Conservation (phyloP, 2,888 invertebrate genomes). For the Zonitis immaculata region DNA sequence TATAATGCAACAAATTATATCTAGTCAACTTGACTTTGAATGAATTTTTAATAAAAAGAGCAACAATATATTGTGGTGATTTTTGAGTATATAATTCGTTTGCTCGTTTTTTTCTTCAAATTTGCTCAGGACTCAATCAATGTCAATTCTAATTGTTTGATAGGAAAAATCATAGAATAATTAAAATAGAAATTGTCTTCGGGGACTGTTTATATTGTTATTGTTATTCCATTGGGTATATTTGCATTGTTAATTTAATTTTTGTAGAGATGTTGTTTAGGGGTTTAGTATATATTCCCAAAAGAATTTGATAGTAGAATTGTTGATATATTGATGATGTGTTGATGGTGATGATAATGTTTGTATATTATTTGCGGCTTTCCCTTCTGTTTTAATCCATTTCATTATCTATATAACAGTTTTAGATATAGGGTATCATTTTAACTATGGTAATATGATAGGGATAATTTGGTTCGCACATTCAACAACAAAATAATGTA, state of each 20-base stretch:
- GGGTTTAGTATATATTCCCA: constrained; percentile 4
- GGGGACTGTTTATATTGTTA: neutral
- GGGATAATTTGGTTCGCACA: constrained; percentile 23
- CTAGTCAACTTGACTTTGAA: too few species aligned
- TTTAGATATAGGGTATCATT: constrained; percentile 21
- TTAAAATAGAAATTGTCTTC: neutral
- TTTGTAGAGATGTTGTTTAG: neutral
- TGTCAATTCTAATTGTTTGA: neutral
- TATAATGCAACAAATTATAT: too few species aligned
- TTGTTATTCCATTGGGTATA: neutral
- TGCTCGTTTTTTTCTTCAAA: too few species aligned
- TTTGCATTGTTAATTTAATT: neutral
- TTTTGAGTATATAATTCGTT: too few species aligned
- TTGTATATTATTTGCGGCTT: constrained; percentile 10
- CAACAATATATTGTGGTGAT: too few species aligned
- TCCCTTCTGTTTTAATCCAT: constrained; percentile 19
- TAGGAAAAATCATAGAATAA: neutral
- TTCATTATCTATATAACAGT: constrained; percentile 22
- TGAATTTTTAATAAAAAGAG: too few species aligned
- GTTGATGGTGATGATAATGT: neutral
- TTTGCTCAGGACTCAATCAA: too few species aligned
- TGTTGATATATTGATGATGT: neutral
- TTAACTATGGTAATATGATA: constrained; percentile 19
- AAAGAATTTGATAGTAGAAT: constrained; percentile 12
- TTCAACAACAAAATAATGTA: constrained; percentile 24